Percentiles rank a stretch among this genome's conserved stretches.
These are phyloP conservation scores for Lepidochitona cinerea DNA, from an alignment of 2,888 invertebrate genomes.

Conservation along the genomic window DNA sequence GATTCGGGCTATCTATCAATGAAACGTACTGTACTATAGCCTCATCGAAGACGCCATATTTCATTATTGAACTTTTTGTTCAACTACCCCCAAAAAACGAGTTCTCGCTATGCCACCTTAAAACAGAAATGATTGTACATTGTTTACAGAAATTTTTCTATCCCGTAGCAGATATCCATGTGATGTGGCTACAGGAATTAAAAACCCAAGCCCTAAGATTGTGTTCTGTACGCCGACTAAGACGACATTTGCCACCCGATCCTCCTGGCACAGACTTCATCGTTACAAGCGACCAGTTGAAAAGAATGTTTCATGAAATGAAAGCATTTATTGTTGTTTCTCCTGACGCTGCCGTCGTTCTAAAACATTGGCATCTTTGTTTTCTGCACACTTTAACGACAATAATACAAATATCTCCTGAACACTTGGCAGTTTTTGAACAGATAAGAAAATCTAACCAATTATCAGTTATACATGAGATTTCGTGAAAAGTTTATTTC, in stretches of 20 bases:
- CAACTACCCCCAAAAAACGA: neutral
- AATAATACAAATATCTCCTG: neutral
- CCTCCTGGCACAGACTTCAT: neutral
- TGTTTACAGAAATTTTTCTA: slow-evolving; percentile 1
- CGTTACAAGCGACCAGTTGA: neutral
- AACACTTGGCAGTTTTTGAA: neutral
- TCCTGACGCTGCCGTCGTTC: neutral
- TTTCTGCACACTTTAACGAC: neutral
- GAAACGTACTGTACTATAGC: neutral
- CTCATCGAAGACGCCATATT: neutral
- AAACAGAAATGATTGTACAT: slow-evolving; percentile 1
- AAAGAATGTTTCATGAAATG: neutral
- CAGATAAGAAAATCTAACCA: neutral
- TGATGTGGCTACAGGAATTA: neutral
- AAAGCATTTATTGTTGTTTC: neutral
- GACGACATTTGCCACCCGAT: neutral
- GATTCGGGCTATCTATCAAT: neutral
- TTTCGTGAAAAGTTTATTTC: neutral
- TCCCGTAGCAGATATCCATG: neutral
- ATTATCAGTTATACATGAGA: neutral
- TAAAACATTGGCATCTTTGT: neutral
- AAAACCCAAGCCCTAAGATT: neutral
- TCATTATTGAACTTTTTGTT: neutral
- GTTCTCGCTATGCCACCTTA: neutral
- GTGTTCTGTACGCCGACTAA: neutral